Base-by-base conservation (phyloP, 2,888 invertebrate genomes). In the Pharmacophagus antenor region DNA sequence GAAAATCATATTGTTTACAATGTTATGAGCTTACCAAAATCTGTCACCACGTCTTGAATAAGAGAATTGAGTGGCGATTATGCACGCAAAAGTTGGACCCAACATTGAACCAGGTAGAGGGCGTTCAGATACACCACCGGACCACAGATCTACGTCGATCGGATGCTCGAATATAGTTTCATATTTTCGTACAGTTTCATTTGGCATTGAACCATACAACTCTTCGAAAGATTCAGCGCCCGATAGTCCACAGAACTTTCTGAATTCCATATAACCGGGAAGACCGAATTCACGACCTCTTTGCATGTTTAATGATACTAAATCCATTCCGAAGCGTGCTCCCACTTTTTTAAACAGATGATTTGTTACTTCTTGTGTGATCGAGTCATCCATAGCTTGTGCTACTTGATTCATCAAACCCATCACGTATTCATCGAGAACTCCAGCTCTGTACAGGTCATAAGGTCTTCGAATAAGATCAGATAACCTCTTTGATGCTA, bases 351-450 rank as follows among this genome's bases (percentile, higher is more conserved):
- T 97, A 88, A 98, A 97, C 58, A 97, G 88, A 84, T 97, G 97
- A 85, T 97, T 97, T 41, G 97, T 97, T 1, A 97, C 97, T 92
- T 97, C 93, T 72, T 94, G 94, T 0, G 97, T 97, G 67, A 98
- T 96, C 0, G 97, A 97, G 80, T 97, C 97, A 79, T 98, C 98
- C 96, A 97, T 97, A 75, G 97, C 97, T 83, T 97, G 97, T 1
- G 97, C 97, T 21, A 97, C 97, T 91, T 98, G 97, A 82, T 97
- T 97, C 94, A 97, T 95, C 65, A 97, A 87, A 41, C 97, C 97
- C 95, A 97, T 96, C 37, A 97, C 93, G 78, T 97, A 98, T 84
- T 97, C 97, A 77, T 98, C 97, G 27, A 97, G 87, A 3, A 97
- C 95, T 58, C 97, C 97, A 18, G 97, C 96, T 74, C 97, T 92